Evolutionary conservation across 1,140 invertebrate species (phyloP), one percentile per base, ranked within the genome.

Genomic region (Macrobrachium rosenbergii): DNA sequence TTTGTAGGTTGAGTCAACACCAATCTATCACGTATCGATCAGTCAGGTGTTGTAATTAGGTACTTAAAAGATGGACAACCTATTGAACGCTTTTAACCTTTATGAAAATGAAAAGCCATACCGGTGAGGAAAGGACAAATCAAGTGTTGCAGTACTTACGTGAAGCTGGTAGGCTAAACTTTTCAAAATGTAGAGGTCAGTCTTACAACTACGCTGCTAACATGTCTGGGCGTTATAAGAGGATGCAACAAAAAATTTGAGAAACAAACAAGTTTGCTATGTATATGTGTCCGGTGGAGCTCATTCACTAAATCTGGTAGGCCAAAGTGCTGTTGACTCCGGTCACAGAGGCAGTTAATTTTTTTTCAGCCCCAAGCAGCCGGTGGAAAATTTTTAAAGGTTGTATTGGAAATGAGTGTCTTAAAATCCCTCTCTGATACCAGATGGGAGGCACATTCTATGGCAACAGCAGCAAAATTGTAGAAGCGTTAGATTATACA

Each of bases 71-170:
- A n/a, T n/a, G n/a, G 78, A 80, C 45, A 80, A 60, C 78, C 78
- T 80, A 80, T 23, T 80, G 78, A 80, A 62, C 78, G 28, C 28
- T 37, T 37, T 37, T 37, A 37, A 3, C 28, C 28, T 3, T 37
- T 1, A 1, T 37, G 8, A 7, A 80, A 62, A 63, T 2, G 62
- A n/a, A 63, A 63, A 63, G 62, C n/a, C 81, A 82, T 72, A 82
- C 23, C 67, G 43, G 81, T 72, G 67, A 82, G 67, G 81, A 83
- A 75, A 73, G 75, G 67, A 64, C 81, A 83, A 72, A 83, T 83
- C 81, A 72, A 67, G 72, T 72, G 52, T 82, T 28, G 81, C 81
- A 82, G 63, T 82, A 73, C 67, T 82, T 82, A 72, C 45, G 37
- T 69, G 67, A 82, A 72, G 81, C 37, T 73, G 45, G 64, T 82